Conservation (phyloP, 53 echinoderm and acorn worm genomes). For the Paracentrotus lividus region DNA sequence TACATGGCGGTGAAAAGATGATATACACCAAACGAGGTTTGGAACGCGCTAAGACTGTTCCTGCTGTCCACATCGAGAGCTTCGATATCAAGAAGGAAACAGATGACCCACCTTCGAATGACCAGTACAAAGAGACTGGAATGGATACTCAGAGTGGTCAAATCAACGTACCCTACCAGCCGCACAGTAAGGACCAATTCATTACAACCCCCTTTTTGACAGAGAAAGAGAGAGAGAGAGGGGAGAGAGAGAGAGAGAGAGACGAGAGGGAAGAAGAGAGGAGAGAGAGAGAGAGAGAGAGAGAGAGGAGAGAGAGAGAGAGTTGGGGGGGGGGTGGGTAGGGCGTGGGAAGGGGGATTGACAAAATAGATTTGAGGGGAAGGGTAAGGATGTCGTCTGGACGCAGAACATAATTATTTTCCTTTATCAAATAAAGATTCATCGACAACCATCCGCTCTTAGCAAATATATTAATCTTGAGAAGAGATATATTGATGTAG, state of each 20-base stretch:
- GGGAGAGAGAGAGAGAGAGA: not conserved
- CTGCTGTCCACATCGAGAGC: constrained; percentile 18
- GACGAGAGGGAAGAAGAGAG: not conserved
- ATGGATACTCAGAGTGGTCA: not conserved
- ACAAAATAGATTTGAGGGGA: no score
- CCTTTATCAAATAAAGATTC: no score
- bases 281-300: not conserved
- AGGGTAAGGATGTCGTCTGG: no score
- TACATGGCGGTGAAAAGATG: constrained; percentile 32
- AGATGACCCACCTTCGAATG: not conserved
- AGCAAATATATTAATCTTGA: no score
- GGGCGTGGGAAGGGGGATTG: no score
- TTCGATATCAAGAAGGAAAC: not conserved
- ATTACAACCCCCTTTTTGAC: not conserved
- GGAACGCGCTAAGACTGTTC: constrained; percentile 53
- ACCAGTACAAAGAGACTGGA: not conserved
- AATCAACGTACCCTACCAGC: constrained; percentile 36
- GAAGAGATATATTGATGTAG: no score
- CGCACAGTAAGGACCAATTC: constrained; percentile 40
- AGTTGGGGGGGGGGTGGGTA: no score
- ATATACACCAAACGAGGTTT: constrained; percentile 57
- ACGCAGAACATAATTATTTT: no score
- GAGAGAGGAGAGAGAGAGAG: no score
- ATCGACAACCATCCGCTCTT: no score
- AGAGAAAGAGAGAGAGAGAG: not conserved